phyloP scores from a whole-genome alignment of 1,140 invertebrate species.

The Zaprionus tsacasi region DNA sequence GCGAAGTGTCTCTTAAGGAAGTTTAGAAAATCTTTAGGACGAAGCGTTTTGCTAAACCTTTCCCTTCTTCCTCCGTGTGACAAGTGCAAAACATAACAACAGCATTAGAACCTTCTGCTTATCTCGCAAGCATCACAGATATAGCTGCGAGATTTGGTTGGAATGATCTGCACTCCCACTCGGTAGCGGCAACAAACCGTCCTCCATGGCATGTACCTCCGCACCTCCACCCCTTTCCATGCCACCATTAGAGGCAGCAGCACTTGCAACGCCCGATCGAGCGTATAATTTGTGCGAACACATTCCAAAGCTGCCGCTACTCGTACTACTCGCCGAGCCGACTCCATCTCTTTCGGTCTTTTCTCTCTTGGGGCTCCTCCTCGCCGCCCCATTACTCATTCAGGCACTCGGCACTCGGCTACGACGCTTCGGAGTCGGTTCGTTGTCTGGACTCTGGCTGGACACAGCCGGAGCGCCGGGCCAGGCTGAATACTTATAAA shows the following conservation, averaged over 20 bases:
- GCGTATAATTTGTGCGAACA: constrained; percentile 75
- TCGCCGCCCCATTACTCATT: constrained; percentile 73
- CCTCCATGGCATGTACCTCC: not conserved
- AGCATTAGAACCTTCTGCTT: constrained; percentile 17
- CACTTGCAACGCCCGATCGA: constrained; percentile 58
- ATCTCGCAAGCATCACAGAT: constrained; percentile 27
- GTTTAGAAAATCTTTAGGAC: not conserved
- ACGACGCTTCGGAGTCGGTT: not conserved
- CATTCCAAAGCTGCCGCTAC: constrained; percentile 67
- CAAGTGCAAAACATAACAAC: constrained; percentile 19
- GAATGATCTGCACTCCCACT: constrained; percentile 31
- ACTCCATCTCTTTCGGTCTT: constrained; percentile 7
- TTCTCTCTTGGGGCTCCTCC: constrained; percentile 1
- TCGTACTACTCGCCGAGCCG: not conserved
- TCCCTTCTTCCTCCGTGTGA: not conserved
- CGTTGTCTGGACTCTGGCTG: not conserved
- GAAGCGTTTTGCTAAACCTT: not conserved
- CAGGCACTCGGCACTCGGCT: constrained; percentile 48
- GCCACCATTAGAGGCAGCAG: constrained; percentile 24
- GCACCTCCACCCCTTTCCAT: not conserved
- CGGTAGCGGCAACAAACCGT: constrained; percentile 18
- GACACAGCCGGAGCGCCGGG: constrained; percentile 65
- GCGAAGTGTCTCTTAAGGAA: not conserved
- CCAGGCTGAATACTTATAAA: constrained; percentile 73
- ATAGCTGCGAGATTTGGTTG: constrained; percentile 1